phyloP scores from a whole-genome alignment of 2,888 invertebrate genomes.

The Ctenicera cuprea region DNA sequence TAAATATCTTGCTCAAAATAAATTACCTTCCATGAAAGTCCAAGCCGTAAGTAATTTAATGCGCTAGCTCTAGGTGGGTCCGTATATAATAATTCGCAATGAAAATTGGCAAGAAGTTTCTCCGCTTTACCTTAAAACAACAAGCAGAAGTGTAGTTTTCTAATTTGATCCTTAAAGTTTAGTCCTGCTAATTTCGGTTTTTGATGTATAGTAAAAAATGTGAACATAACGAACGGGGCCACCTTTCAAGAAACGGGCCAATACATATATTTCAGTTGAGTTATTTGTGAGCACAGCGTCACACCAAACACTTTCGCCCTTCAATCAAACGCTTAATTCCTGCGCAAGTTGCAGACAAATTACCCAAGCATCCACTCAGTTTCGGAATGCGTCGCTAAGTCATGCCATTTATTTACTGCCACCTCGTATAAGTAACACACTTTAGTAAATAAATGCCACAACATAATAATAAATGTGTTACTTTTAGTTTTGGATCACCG shows the following conservation, averaged over 20 bases:
- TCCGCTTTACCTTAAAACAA: neutral
- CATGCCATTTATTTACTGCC: slow-evolving; percentile 65
- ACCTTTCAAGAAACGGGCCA: slow-evolving; percentile 62
- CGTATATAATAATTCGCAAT: neutral
- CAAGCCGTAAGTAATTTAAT: slow-evolving; percentile 9
- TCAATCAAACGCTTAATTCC: slow-evolving; percentile 69
- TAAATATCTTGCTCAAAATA: slow-evolving; percentile 18
- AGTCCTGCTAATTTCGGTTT: neutral
- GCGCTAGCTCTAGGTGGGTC: neutral
- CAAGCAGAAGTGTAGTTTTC: neutral
- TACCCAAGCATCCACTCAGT: slow-evolving; percentile 64
- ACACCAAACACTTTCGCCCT: slow-evolving; percentile 69
- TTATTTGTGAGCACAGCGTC: slow-evolving; percentile 70
- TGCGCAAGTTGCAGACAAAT: slow-evolving; percentile 69
- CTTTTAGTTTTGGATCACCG: slow-evolving; percentile 49
- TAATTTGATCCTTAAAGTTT: neutral
- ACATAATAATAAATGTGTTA: slow-evolving; percentile 52
- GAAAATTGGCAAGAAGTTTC: neutral
- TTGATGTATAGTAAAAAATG: slow-evolving; percentile 19
- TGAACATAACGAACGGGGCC: slow-evolving; percentile 54
- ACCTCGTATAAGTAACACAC: slow-evolving; percentile 55
- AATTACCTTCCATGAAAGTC: slow-evolving; percentile 6
- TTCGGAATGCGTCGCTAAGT: slow-evolving; percentile 65
- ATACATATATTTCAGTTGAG: slow-evolving; percentile 63
- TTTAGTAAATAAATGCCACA: slow-evolving; percentile 55